Conservation (phyloP, 2,888 invertebrate genomes). For the Phrixothrix hirtus region DNA sequence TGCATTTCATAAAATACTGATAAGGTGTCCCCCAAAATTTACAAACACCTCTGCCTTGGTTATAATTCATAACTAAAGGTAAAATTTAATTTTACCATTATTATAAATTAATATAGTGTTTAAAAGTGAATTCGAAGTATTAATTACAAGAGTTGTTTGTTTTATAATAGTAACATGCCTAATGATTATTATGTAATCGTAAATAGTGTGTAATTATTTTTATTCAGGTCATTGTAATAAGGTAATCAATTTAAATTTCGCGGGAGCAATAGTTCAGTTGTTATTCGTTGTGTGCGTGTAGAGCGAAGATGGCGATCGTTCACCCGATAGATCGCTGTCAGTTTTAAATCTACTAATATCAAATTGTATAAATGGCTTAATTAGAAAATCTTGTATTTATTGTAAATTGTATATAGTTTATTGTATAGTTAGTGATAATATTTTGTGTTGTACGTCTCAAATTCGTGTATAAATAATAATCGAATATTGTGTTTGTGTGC, state of each 20-base stretch:
- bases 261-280: constrained; percentile 28
- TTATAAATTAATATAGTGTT: too few relatives aligned
- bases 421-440: constrained; percentile 75
- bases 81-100: too few relatives aligned
- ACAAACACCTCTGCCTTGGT: too few relatives aligned
- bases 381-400: constrained; percentile 65
- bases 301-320: constrained; percentile 55
- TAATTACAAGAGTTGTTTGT: too few relatives aligned
- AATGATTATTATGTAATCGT: too few relatives aligned
- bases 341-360: constrained; percentile 63
- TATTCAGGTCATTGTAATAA: not conserved
- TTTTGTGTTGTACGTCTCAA: constrained; percentile 58
- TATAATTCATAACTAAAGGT: too few relatives aligned
- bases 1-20: too few relatives aligned
- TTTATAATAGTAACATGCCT: too few relatives aligned
- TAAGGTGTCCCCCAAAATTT: too few relatives aligned
- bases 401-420: constrained; percentile 74
- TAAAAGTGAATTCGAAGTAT: too few relatives aligned
- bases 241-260: constrained; percentile 25
- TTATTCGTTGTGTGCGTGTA: constrained; percentile 43
- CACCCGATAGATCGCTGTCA: constrained; percentile 53
- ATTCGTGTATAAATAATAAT: constrained; percentile 61
- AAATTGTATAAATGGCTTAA: constrained; percentile 70
- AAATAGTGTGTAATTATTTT: too few relatives aligned
- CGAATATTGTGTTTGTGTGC: constrained; percentile 64